Evolutionary conservation across 2,888 invertebrate species (phyloP).

Genomic region (Acanthacorydalis orientalis): DNA sequence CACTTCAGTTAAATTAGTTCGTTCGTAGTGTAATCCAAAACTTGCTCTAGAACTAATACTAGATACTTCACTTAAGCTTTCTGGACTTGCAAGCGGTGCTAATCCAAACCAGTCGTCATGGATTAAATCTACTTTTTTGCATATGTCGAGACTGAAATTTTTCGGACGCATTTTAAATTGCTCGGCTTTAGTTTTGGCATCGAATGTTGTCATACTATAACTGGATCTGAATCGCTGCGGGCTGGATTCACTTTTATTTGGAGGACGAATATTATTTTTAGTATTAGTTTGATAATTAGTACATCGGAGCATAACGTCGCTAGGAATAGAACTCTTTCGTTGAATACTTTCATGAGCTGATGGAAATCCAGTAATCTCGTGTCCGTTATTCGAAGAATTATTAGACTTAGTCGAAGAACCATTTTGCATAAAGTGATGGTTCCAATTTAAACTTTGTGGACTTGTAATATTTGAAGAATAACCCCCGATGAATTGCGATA

Average conservation of each 20-base stretch:
- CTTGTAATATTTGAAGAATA: background rate
- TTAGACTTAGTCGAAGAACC: background rate
- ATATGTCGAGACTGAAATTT: constrained; percentile 15
- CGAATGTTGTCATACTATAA: background rate
- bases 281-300: background rate
- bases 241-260: background rate
- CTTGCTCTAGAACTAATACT: constrained; percentile 55
- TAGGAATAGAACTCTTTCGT: background rate
- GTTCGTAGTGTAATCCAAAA: constrained; percentile 26
- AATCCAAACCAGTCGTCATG: constrained; percentile 49
- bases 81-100: constrained; percentile 69
- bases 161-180: constrained; percentile 8
- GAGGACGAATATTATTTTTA: background rate
- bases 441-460: constrained; percentile 4
- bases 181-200: constrained; percentile 5
- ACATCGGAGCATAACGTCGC: background rate
- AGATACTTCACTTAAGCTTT: constrained; percentile 66
- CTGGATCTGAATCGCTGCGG: background rate
- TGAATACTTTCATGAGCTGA: background rate
- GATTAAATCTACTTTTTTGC: constrained; percentile 29
- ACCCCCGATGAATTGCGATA: background rate
- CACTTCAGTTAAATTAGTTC: constrained; percentile 9
- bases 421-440: background rate
- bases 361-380: background rate
- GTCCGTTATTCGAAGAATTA: background rate